A percentile compares a stretch with the other conserved stretches of the same genome.
phyloP scores from a whole-genome alignment of 2,888 invertebrate genomes.

The Drosophila mimetica region DNA sequence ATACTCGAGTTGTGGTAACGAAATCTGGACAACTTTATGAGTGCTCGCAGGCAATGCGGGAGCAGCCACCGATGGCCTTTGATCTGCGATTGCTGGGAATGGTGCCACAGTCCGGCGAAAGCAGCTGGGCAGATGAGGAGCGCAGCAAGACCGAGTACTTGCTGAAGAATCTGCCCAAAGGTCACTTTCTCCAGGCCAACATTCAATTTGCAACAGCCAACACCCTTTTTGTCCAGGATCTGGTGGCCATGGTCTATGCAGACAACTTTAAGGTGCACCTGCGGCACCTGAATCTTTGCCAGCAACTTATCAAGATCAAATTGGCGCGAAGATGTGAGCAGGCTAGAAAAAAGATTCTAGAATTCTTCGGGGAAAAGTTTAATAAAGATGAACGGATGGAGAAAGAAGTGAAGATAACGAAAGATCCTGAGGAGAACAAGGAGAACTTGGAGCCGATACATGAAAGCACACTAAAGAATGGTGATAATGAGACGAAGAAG shows the following conservation, averaged over 20 bases:
- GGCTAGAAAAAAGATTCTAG: constrained; percentile 14
- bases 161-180: constrained; percentile 29
- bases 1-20: constrained; percentile 47
- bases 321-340: constrained; percentile 41
- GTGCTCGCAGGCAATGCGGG: constrained; percentile 43
- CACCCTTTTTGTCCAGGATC: constrained; percentile 49
- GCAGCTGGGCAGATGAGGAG: constrained; percentile 46
- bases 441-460: neutral
- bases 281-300: constrained; percentile 25
- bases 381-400: too few species aligned
- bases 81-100: constrained; percentile 58
- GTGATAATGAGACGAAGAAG: neutral
- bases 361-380: constrained; percentile 25
- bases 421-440: neutral
- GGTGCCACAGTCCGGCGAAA: constrained; percentile 55
- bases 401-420: neutral
- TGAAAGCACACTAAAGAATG: neutral
- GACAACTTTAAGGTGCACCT: constrained; percentile 32
- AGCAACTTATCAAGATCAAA: constrained; percentile 1
- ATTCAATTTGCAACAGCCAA: constrained; percentile 38
- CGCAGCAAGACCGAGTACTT: constrained; percentile 6
- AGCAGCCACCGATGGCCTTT: constrained; percentile 27
- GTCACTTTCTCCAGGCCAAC: constrained; percentile 57
- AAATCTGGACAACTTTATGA: constrained; percentile 40
- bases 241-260: constrained; percentile 45